These are phyloP conservation scores for Anadara kagoshimensis DNA, from an alignment of 1,140 invertebrate species.

Conservation along the genomic window DNA sequence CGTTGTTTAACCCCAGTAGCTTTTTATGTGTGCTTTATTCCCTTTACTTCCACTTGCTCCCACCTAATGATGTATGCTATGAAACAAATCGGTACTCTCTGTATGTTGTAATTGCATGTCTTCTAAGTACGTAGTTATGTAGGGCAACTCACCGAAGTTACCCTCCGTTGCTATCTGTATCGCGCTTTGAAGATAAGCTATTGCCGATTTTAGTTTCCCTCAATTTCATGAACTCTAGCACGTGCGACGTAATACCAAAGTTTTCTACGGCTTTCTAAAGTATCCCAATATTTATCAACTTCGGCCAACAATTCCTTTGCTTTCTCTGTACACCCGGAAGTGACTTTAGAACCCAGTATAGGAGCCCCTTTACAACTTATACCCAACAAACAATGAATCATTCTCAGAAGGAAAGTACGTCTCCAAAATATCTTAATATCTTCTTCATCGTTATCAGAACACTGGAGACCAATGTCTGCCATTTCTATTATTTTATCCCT, in stretches of 20 bases:
- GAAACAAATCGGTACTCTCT: no score
- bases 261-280: slow-evolving; percentile 4
- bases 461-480: slow-evolving; percentile 15
- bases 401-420: slow-evolving; percentile 15
- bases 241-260: slow-evolving; percentile 6
- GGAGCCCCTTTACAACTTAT: slow-evolving; percentile 17
- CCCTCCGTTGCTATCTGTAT: no score
- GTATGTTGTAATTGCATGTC: no score
- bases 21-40: no score
- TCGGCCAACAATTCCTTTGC: slow-evolving; percentile 7
- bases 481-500: slow-evolving; percentile 16
- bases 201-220: no score
- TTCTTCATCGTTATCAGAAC: slow-evolving; percentile 15
- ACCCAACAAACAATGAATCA: slow-evolving; percentile 21
- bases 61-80: no score
- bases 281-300: slow-evolving; percentile 3
- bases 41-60: no score
- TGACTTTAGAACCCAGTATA: neutral
- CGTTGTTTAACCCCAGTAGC: no score
- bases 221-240: slow-evolving; percentile 7
- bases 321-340: neutral
- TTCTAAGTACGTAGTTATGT: no score
- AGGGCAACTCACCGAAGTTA: no score
- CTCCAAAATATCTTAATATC: slow-evolving; percentile 14
- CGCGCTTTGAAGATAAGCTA: no score